These are phyloP conservation scores for Drosophila robusta DNA, from an alignment of 2,888 invertebrate genomes.

Conservation along the genomic window DNA sequence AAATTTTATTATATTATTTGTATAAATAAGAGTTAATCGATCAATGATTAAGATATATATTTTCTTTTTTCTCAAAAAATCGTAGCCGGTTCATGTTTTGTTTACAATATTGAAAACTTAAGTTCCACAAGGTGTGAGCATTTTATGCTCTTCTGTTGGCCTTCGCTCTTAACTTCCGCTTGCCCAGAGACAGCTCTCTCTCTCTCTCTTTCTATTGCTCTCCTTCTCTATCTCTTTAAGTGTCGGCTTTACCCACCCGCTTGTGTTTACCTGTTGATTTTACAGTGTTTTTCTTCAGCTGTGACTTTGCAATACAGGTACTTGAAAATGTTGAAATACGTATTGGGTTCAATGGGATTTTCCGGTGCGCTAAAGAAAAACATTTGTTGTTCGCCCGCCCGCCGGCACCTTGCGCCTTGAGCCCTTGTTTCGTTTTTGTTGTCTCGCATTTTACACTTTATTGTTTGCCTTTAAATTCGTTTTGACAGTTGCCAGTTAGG, in stretches of 20 bases:
- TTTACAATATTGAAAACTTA: conserved; percentile 11
- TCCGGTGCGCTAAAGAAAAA: conserved; percentile 55
- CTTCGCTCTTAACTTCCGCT: conserved; percentile 21
- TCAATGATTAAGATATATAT: too few relatives aligned
- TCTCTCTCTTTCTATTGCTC: not conserved
- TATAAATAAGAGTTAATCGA: too few relatives aligned
- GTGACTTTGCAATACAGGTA: conserved; percentile 58
- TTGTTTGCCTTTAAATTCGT: conserved; percentile 56
- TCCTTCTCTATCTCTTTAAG: not conserved
- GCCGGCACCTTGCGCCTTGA: conserved; percentile 45
- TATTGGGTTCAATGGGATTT: conserved; percentile 61
- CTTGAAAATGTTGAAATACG: conserved; percentile 33
- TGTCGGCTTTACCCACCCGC: conserved; percentile 2
- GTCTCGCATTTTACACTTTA: conserved; percentile 51
- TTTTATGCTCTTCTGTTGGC: not conserved
- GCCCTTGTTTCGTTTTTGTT: conserved; percentile 35
- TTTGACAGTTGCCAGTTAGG: conserved; percentile 68
- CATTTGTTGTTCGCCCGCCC: conserved; percentile 45
- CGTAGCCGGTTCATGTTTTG: not conserved
- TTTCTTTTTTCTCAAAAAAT: not conserved
- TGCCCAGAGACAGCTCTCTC: not conserved
- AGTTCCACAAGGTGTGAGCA: conserved; percentile 10
- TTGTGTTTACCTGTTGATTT: conserved; percentile 50
- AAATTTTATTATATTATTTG: too few relatives aligned
- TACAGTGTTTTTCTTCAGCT: conserved; percentile 21